Evolutionary conservation across 2,113 vertebrate genomes (phyloP).

Genomic region (Poicephalus gulielmi): DNA sequence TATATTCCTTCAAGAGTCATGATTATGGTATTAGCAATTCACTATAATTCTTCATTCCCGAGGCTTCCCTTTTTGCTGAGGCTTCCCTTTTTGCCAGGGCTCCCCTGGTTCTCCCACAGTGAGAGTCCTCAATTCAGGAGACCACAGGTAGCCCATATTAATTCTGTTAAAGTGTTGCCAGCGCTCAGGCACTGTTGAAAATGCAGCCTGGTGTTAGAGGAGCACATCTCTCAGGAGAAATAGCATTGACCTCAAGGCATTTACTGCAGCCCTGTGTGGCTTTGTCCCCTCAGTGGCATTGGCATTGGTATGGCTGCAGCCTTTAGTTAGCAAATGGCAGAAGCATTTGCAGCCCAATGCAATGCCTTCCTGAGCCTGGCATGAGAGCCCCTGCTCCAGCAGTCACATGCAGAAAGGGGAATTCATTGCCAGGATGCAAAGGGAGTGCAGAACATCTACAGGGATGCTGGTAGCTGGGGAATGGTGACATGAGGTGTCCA

Average conservation of each 20-base stretch:
- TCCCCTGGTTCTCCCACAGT: not conserved
- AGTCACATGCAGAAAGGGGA: not conserved
- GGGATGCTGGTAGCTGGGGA: not conserved
- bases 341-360: not conserved
- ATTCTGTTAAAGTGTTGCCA: not conserved
- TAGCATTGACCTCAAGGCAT: not conserved
- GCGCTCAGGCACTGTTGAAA: not conserved
- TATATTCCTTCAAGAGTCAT: not conserved
- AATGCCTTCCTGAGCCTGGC: not conserved
- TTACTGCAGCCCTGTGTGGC: not conserved
- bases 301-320: not conserved
- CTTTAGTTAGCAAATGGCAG: not conserved
- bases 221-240: not conserved
- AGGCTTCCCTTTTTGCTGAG: not conserved
- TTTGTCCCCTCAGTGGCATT: not conserved
- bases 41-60: not conserved
- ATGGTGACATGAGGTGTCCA: not conserved
- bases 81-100: not conserved
- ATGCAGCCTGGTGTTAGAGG: not conserved
- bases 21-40: not conserved
- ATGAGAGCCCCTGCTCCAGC: not conserved
- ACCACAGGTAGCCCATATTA: not conserved
- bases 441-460: not conserved
- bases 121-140: not conserved
- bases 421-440: not conserved